Conservation (phyloP, 2,113 vertebrate genomes). For the Synodontis membranacea region DNA sequence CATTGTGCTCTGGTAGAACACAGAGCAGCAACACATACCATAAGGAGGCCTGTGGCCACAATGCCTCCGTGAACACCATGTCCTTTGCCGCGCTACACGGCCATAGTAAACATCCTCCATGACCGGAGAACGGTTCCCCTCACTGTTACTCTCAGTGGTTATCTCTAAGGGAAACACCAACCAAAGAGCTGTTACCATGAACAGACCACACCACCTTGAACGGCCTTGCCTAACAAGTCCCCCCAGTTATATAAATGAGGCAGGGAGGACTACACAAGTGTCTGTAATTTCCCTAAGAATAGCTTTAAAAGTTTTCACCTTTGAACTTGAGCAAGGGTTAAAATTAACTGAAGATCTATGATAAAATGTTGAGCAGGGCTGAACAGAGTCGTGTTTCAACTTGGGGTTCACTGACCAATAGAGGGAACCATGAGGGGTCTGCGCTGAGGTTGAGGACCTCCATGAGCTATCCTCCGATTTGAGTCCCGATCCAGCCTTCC, state of each 20-base stretch:
- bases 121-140: conserved; percentile 81
- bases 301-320: background rate
- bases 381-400: conserved; percentile 11
- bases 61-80: conserved; percentile 74
- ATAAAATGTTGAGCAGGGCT: conserved; percentile 47
- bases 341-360: background rate
- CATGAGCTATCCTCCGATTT: conserved; percentile 73
- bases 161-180: conserved; percentile 83
- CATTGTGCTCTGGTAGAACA: conserved; percentile 29
- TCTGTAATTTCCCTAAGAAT: background rate
- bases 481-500: conserved; percentile 75
- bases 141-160: conserved; percentile 90
- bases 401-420: conserved; percentile 83
- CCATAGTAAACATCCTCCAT: conserved; percentile 83
- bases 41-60: conserved; percentile 75
- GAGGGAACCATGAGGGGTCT: conserved; percentile 80
- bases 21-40: conserved; percentile 73
- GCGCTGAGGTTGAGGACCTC: conserved; percentile 76
- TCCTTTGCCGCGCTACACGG: conserved; percentile 78
- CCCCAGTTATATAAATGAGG: background rate
- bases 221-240: conserved; percentile 6
- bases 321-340: background rate
- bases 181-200: conserved; percentile 62
- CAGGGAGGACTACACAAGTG: background rate
- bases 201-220: conserved; percentile 11